phyloP scores from a whole-genome alignment of 92 coral and sea anemone genomes.

The Metridium senile region DNA sequence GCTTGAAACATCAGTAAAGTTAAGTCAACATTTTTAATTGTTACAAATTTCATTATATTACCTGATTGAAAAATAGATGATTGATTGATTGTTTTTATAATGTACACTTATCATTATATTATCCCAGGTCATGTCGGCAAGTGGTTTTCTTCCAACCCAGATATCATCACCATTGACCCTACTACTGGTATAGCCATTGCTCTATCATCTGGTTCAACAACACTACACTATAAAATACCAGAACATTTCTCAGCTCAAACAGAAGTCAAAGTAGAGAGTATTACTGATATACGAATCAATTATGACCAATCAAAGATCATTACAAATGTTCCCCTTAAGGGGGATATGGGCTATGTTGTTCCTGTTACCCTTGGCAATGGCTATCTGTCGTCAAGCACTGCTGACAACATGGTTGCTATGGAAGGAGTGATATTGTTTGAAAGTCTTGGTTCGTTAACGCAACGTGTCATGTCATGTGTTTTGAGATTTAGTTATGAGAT shows the following conservation, averaged over 20 bases:
- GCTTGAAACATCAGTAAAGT: too few relatives aligned
- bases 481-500: conserved; percentile 53
- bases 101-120: too few relatives aligned
- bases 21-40: too few relatives aligned
- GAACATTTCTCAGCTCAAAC: conserved; percentile 81
- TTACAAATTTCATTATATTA: neutral
- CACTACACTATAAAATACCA: conserved; percentile 81
- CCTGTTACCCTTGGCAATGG: conserved; percentile 70
- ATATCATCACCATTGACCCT: conserved; percentile 69
- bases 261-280: conserved; percentile 83
- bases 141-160: conserved; percentile 93
- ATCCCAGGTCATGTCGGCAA: conserved; percentile 73
- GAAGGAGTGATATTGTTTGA: conserved; percentile 68
- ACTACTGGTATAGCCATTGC: conserved; percentile 86
- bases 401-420: conserved; percentile 31
- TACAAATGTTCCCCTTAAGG: conserved; percentile 57
- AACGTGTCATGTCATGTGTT: conserved; percentile 55
- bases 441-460: conserved; percentile 50
- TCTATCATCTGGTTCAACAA: conserved; percentile 78
- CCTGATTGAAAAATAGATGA: neutral
- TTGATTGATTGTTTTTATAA: too few relatives aligned
- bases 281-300: conserved; percentile 54
- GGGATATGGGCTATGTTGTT: conserved; percentile 63
- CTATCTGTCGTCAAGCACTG: conserved; percentile 40
- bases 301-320: conserved; percentile 44